Evolutionary conservation across 1,140 invertebrate species (phyloP).

Genomic region (Matsumurasca onukii): DNA sequence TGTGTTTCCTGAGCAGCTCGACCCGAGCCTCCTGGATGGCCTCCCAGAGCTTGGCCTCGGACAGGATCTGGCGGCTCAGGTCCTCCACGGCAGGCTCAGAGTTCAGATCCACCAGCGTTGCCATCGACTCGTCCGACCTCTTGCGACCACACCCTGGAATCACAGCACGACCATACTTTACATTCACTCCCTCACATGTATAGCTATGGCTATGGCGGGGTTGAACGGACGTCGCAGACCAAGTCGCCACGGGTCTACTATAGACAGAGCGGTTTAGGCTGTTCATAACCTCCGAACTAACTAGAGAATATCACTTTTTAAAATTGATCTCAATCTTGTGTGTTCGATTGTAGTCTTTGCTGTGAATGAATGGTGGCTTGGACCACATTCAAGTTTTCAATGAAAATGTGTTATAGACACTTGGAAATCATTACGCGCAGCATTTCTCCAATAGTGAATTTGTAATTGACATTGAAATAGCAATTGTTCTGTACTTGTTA

Average conservation of each 20-base stretch:
- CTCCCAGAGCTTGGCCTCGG: conserved; percentile 73
- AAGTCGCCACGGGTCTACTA: not conserved
- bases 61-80: conserved; percentile 69
- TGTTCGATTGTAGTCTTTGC: too few relatives aligned
- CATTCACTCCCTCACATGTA: too few relatives aligned
- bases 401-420: too few relatives aligned
- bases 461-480: too few relatives aligned
- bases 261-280: not conserved
- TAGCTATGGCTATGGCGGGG: conserved; percentile 26
- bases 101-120: conserved; percentile 61
- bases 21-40: conserved; percentile 71
- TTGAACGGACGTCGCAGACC: not conserved
- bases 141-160: conserved; percentile 66
- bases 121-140: conserved; percentile 61
- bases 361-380: too few relatives aligned
- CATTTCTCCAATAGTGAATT: too few relatives aligned
- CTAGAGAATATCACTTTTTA: too few relatives aligned
- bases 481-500: too few relatives aligned
- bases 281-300: too few relatives aligned
- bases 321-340: too few relatives aligned
- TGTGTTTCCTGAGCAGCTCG: conserved; percentile 50
- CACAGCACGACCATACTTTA: conserved; percentile 34
- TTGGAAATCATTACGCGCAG: too few relatives aligned
- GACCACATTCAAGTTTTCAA: too few relatives aligned
- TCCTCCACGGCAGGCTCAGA: conserved; percentile 69